Percentiles rank a stretch among this genome's conserved stretches.
Conservation (phyloP, 92 coral and sea anemone species). For the Bergia puertoricense region DNA sequence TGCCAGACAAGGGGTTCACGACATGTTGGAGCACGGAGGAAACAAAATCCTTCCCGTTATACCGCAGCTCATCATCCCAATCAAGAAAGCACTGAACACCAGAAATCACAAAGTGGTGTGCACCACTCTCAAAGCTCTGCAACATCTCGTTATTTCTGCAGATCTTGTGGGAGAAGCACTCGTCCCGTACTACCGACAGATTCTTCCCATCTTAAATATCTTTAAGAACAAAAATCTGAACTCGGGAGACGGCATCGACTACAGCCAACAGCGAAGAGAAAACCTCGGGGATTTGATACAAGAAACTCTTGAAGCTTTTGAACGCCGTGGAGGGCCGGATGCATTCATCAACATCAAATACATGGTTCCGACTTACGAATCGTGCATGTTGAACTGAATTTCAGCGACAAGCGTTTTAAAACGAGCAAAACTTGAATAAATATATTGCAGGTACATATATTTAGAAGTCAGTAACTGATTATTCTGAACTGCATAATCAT, state of each 20-base stretch:
- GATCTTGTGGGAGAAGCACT: slow-evolving; percentile 95
- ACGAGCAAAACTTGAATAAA: background rate
- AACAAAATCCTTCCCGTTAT: slow-evolving; percentile 86
- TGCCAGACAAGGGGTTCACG: slow-evolving; percentile 98
- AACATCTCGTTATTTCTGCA: slow-evolving; percentile 86
- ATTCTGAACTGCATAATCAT: background rate
- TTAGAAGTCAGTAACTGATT: background rate
- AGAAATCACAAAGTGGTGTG: slow-evolving; percentile 85
- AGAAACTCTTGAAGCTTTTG: slow-evolving; percentile 93
- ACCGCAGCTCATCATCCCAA: slow-evolving; percentile 97
- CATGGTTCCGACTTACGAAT: slow-evolving; percentile 98
- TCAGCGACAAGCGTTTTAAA: background rate
- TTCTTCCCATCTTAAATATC: slow-evolving; percentile 92
- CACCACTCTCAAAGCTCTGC: slow-evolving; percentile 89
- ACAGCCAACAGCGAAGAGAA: slow-evolving; percentile 98
- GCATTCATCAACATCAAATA: slow-evolving; percentile 99
- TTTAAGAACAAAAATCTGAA: slow-evolving; percentile 93
- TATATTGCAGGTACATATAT: slow-evolving; percentile 19
- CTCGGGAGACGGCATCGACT: slow-evolving; percentile 98
- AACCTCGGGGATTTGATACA: slow-evolving; percentile 96
- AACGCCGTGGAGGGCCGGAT: slow-evolving; percentile 92
- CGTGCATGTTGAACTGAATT: slow-evolving; percentile 86
- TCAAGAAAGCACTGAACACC: slow-evolving; percentile 90
- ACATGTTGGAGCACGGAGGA: slow-evolving; percentile 99
- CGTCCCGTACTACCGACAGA: slow-evolving; percentile 98